Evolutionary conservation across 2,888 invertebrate species (phyloP).

Genomic region (Ceraclea dissimilis): DNA sequence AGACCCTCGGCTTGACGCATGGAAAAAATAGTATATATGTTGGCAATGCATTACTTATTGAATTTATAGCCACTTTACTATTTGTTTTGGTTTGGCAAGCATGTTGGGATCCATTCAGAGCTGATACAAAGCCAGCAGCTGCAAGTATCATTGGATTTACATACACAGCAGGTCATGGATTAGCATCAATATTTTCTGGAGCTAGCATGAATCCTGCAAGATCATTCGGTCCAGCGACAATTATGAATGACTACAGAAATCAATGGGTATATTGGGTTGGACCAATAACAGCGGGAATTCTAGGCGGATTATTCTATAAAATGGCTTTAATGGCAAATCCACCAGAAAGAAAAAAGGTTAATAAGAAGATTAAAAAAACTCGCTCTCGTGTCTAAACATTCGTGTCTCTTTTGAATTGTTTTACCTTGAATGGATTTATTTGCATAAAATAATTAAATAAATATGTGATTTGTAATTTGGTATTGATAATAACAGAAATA

Average conservation of each 20-base stretch:
- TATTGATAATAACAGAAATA: too few species aligned
- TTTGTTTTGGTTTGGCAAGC: background rate
- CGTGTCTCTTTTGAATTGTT: too few species aligned
- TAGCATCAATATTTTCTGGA: background rate
- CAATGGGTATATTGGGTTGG: constrained; percentile 9
- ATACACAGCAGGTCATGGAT: background rate
- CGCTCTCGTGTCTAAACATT: too few species aligned
- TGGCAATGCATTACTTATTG: background rate
- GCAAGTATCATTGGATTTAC: background rate
- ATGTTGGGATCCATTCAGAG: constrained; percentile 1
- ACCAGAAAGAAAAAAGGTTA: too few species aligned
- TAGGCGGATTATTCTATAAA: background rate
- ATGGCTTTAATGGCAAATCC: background rate
- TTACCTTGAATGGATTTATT: too few species aligned
- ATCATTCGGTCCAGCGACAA: constrained; percentile 2
- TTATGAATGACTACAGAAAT: background rate
- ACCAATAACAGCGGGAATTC: background rate
- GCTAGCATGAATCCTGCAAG: constrained; percentile 3
- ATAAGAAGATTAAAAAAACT: too few species aligned
- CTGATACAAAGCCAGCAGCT: background rate
- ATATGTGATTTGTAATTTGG: too few species aligned
- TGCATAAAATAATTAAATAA: too few species aligned
- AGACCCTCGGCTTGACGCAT: background rate
- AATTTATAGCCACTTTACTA: background rate
- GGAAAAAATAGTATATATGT: too few species aligned